A percentile compares a stretch with the other conserved stretches of the same genome.
These are phyloP conservation scores for Periophthalmodon schlosseri DNA, from an alignment of 2,113 vertebrate species.

Conservation along the genomic window DNA sequence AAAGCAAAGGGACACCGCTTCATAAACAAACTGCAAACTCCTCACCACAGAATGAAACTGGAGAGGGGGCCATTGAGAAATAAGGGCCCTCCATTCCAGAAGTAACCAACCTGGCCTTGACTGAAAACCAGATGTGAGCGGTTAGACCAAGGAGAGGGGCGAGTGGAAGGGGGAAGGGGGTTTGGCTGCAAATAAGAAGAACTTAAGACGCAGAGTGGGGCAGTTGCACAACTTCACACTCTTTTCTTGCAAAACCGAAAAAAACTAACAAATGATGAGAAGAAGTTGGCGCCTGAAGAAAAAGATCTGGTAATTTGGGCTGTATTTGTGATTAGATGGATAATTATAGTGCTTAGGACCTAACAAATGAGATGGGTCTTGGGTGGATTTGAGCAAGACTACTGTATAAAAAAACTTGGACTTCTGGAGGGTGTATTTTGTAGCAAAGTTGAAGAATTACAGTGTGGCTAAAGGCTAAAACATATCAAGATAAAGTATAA, in stretches of 20 bases:
- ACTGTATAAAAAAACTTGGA: constrained; percentile 21
- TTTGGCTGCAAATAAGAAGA: constrained; percentile 36
- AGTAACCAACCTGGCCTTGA: constrained; percentile 74
- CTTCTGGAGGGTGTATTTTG: constrained; percentile 8
- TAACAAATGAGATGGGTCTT: constrained; percentile 24
- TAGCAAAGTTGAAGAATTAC: constrained; percentile 1
- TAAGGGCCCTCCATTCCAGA: constrained; percentile 71
- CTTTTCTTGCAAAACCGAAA: constrained; percentile 49
- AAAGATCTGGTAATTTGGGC: constrained; percentile 22
- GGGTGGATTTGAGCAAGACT: constrained; percentile 4
- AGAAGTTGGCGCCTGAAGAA: constrained; percentile 30
- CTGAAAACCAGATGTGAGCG: constrained; percentile 79
- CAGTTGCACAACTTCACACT: constrained; percentile 60
- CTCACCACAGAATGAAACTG: constrained; percentile 63
- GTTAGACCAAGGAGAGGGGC: constrained; percentile 50
- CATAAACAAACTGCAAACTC: constrained; percentile 61
- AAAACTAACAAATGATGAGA: constrained; percentile 41
- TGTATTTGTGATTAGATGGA: constrained; percentile 24
- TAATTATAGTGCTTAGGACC: constrained; percentile 43
- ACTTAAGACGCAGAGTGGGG: constrained; percentile 27
- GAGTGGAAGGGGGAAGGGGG: constrained; percentile 19
- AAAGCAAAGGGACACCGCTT: constrained; percentile 54
- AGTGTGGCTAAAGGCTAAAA: background rate
- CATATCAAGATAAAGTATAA: background rate
- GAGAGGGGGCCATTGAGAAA: constrained; percentile 73